Evolutionary conservation across 2,888 invertebrate genomes (phyloP).

Genomic region (Thereva nobilitata): DNA sequence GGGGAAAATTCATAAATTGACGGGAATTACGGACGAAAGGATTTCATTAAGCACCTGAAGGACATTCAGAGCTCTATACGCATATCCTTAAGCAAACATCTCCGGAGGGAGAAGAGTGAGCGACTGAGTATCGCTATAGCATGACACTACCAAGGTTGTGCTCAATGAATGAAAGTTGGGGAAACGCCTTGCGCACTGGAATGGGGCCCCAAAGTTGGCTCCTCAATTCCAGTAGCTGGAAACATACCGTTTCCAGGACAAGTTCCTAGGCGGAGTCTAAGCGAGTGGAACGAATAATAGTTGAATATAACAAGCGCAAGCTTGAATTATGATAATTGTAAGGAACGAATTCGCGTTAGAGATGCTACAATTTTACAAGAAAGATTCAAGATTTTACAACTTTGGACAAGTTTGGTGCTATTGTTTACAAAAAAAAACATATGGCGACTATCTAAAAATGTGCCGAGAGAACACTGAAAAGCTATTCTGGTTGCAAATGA

Average conservation of each 20-base stretch:
- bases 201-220: constrained; percentile 3
- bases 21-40: neutral
- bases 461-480: too few relatives aligned
- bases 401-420: too few relatives aligned
- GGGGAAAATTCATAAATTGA: constrained; percentile 26
- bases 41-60: neutral
- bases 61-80: neutral
- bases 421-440: too few relatives aligned
- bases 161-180: neutral
- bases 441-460: too few relatives aligned
- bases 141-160: too few relatives aligned
- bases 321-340: constrained; percentile 14
- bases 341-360: too few relatives aligned
- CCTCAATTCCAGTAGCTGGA: neutral
- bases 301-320: constrained; percentile 16
- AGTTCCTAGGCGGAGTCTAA: constrained; percentile 7
- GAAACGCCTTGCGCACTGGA: constrained; percentile 13
- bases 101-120: neutral
- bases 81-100: neutral
- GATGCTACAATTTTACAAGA: too few relatives aligned
- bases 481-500: too few relatives aligned
- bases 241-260: constrained; percentile 7
- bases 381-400: too few relatives aligned
- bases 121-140: too few relatives aligned
- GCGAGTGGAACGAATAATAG: constrained; percentile 11